These are phyloP conservation scores for Meandrusa payeni DNA, from an alignment of 2,888 invertebrate genomes.

Conservation along the genomic window DNA sequence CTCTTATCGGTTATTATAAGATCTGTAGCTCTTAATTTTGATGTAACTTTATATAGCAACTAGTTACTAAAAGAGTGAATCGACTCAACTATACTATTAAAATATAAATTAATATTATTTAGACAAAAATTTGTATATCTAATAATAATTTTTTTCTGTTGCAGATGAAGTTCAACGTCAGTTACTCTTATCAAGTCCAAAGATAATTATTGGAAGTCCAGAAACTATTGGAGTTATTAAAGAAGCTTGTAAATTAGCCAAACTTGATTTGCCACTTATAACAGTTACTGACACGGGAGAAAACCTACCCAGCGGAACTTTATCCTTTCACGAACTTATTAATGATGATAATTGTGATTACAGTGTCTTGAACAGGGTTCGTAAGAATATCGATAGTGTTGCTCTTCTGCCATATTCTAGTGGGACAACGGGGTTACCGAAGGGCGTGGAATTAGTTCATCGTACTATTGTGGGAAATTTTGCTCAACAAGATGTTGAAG, in stretches of 20 bases:
- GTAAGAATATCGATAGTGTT: slow-evolving; percentile 72
- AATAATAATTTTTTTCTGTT: slow-evolving; percentile 32
- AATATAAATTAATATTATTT: neutral
- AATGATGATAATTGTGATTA: slow-evolving; percentile 70
- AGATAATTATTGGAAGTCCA: slow-evolving; percentile 80
- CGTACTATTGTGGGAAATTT: slow-evolving; percentile 73
- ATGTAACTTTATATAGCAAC: too few species aligned
- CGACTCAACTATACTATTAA: too few species aligned
- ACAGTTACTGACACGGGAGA: slow-evolving; percentile 38
- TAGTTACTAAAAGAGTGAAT: too few species aligned
- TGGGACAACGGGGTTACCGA: slow-evolving; percentile 90
- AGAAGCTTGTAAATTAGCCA: slow-evolving; percentile 63
- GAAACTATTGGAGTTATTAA: slow-evolving; percentile 68
- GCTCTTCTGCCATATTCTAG: slow-evolving; percentile 89
- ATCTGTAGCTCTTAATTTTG: too few species aligned
- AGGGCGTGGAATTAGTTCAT: slow-evolving; percentile 85
- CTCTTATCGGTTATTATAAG: too few species aligned
- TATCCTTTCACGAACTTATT: slow-evolving; percentile 81
- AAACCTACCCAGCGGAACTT: slow-evolving; percentile 69
- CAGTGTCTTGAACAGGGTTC: slow-evolving; percentile 60
- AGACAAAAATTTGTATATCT: neutral
- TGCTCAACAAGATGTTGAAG: slow-evolving; percentile 42
- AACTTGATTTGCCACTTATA: slow-evolving; percentile 74
- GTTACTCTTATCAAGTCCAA: slow-evolving; percentile 79
- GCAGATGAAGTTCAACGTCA: slow-evolving; percentile 86